Evolutionary conservation across 2,113 vertebrate genomes (phyloP).

Genomic region (Lagopus muta): DNA sequence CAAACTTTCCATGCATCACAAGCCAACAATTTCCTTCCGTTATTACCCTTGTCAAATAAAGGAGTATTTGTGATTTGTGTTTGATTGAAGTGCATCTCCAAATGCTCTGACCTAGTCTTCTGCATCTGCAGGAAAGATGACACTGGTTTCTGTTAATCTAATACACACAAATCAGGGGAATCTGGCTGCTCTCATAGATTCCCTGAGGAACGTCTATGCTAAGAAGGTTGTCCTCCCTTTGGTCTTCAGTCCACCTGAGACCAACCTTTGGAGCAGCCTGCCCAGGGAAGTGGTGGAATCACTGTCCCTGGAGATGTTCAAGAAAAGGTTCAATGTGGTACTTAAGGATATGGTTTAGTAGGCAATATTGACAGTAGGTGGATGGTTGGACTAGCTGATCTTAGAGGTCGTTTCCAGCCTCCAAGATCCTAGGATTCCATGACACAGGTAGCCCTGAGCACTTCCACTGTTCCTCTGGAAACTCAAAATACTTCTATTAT

Average conservation of each 20-base stretch:
- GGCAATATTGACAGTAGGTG: too few relatives aligned
- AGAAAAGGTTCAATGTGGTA: too few relatives aligned
- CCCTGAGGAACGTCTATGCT: neutral
- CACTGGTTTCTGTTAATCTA: neutral
- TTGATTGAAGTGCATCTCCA: neutral
- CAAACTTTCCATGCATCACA: neutral
- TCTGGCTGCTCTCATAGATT: neutral
- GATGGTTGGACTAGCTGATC: too few relatives aligned
- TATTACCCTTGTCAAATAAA: neutral
- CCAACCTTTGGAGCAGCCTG: neutral
- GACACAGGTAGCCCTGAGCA: neutral
- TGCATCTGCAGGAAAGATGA: neutral
- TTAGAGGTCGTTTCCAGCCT: too few relatives aligned
- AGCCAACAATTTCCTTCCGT: neutral
- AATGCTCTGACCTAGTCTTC: neutral
- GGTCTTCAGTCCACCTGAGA: neutral
- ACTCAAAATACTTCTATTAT: neutral
- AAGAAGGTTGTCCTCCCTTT: neutral
- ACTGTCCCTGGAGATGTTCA: too few relatives aligned
- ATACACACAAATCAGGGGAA: neutral
- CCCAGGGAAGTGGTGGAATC: too few relatives aligned
- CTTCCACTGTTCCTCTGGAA: neutral
- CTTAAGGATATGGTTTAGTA: too few relatives aligned
- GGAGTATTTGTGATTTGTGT: neutral
- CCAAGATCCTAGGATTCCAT: too few relatives aligned